Percentiles rank a stretch among this genome's conserved stretches.
phyloP scores from a whole-genome alignment of 1,140 invertebrate genomes.

The Grapholita molesta region DNA sequence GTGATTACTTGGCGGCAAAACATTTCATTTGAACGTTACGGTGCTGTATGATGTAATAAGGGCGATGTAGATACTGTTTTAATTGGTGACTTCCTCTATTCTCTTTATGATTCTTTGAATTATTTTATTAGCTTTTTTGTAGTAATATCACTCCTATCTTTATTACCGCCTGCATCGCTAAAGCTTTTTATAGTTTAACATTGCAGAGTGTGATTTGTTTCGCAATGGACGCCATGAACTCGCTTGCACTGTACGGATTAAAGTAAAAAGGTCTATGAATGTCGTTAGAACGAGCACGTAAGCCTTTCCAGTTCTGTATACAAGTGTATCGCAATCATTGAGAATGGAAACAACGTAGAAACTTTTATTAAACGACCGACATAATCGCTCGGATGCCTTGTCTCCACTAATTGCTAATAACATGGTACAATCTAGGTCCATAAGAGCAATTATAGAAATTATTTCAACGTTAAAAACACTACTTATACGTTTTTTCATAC shows the following conservation, averaged over 20 bases:
- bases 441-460: neutral
- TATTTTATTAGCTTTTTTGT: neutral
- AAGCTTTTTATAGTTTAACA: neutral
- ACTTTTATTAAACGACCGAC: slow-evolving; percentile 2
- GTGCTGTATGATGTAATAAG: slow-evolving; percentile 1
- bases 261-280: neutral
- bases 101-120: neutral
- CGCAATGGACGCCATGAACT: neutral
- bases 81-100: neutral
- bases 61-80: neutral
- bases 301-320: neutral
- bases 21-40: slow-evolving; percentile 1
- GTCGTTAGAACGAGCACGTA: neutral
- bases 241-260: neutral
- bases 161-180: neutral
- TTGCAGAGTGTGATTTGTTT: neutral
- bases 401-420: slow-evolving; percentile 11
- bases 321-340: neutral
- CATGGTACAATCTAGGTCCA: slow-evolving; percentile 12
- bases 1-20: slow-evolving; percentile 7
- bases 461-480: slow-evolving; percentile 9
- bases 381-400: slow-evolving; percentile 3
- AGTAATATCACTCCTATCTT: too few species aligned
- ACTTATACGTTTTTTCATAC: neutral
- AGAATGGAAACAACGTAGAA: slow-evolving; percentile 10